Percentiles rank a stretch among this genome's conserved stretches.
phyloP scores from a whole-genome alignment of 1,140 invertebrate genomes.

The Drosophila tsacasi region DNA sequence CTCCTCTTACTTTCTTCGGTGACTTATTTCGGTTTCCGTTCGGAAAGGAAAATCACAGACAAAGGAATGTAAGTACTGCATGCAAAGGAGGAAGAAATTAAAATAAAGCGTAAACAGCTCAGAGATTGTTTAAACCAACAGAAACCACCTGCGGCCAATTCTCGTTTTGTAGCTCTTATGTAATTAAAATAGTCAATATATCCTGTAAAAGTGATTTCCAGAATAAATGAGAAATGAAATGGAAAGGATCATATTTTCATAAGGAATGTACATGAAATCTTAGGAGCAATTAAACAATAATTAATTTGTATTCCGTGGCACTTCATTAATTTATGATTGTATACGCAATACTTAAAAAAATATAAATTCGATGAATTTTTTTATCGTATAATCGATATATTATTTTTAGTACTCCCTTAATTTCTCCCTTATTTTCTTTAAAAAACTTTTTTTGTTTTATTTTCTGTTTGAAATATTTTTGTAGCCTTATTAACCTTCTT shows the following conservation, averaged over 20 bases:
- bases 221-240: not conserved
- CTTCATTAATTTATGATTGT: too few species aligned
- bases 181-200: slow-evolving; percentile 69
- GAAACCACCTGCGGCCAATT: slow-evolving; percentile 41
- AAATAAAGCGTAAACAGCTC: slow-evolving; percentile 20
- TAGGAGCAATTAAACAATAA: too few species aligned
- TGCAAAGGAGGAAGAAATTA: slow-evolving; percentile 5
- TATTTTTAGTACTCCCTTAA: not conserved
- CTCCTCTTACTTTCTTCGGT: slow-evolving; percentile 23
- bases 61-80: slow-evolving; percentile 27
- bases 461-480: not conserved
- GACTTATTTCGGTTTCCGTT: slow-evolving; percentile 22
- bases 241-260: too few species aligned
- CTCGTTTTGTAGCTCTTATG: slow-evolving; percentile 43
- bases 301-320: too few species aligned
- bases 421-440: not conserved
- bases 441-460: too few species aligned
- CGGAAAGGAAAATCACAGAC: slow-evolving; percentile 31
- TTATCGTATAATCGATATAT: not conserved
- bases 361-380: not conserved
- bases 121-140: slow-evolving; percentile 15
- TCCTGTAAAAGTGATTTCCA: too few species aligned
- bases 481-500: not conserved
- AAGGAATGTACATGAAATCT: too few species aligned
- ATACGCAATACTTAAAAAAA: too few species aligned